phyloP scores from a whole-genome alignment of 2,888 invertebrate genomes.

The Metallyticus violacea region DNA sequence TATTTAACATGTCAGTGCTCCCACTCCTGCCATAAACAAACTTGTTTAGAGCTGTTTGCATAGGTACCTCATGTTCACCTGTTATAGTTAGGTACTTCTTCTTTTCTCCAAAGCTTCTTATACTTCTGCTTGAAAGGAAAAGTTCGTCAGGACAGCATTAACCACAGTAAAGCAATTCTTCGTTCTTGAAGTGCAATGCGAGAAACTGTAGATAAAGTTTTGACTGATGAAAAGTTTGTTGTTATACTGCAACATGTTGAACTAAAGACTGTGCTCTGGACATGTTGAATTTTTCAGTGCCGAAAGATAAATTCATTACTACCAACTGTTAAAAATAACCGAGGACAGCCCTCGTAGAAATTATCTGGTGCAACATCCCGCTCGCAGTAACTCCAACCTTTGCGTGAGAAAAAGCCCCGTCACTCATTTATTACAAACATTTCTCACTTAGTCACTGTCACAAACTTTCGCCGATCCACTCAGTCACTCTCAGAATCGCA shows the following conservation, averaged over 20 bases:
- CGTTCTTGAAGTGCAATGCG: no score
- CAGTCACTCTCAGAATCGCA: background rate
- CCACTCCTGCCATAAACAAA: no score
- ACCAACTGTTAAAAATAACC: background rate
- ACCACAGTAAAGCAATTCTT: no score
- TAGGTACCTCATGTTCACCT: no score
- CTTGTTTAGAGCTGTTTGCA: no score
- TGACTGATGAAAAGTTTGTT: no score
- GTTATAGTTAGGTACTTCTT: no score
- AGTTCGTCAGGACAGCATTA: no score
- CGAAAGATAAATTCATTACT: background rate
- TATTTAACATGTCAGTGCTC: no score
- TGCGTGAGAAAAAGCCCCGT: background rate
- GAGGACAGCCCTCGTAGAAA: background rate
- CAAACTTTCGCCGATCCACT: background rate
- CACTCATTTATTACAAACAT: background rate
- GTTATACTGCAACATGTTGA: background rate
- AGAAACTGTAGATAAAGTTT: no score
- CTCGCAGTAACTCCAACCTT: background rate
- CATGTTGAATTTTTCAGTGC: background rate
- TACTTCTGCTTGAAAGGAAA: no score
- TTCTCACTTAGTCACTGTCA: background rate
- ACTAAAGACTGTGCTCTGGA: background rate
- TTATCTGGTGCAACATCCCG: background rate
- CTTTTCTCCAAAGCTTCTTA: no score